These are phyloP conservation scores for Bombylius major DNA, from an alignment of 2,888 invertebrate genomes.

Conservation along the genomic window DNA sequence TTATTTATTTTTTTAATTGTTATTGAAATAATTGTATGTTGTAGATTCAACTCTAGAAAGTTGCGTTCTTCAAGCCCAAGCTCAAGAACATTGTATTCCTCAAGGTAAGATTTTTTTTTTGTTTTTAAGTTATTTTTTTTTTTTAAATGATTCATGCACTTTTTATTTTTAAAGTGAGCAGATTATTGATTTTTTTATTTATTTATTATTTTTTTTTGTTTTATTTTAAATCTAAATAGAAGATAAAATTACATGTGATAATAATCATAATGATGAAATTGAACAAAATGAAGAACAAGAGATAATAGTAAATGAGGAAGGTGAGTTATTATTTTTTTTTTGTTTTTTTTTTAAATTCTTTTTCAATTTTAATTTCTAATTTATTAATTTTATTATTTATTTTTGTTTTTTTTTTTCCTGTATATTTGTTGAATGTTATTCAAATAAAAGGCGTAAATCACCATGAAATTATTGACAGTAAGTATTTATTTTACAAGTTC, in stretches of 20 bases:
- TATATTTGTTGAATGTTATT: no score
- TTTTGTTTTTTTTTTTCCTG: no score
- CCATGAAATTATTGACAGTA: no score
- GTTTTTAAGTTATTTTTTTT: constrained; percentile 3
- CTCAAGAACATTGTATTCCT: constrained; percentile 26
- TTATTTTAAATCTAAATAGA: constrained; percentile 20
- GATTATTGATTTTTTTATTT: constrained; percentile 2
- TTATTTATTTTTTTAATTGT: constrained; percentile 13
- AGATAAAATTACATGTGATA: constrained; percentile 37
- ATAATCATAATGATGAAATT: constrained; percentile 18
- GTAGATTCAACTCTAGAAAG: constrained; percentile 53
- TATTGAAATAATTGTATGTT: constrained; percentile 16
- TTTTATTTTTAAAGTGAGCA: not conserved
- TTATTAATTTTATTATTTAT: no score
- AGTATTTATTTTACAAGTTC: no score
- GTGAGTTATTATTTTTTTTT: no score
- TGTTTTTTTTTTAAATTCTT: no score
- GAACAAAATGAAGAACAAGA: no score
- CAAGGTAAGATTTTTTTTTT: constrained; percentile 10
- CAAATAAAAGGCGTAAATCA: no score
- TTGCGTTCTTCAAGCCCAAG: constrained; percentile 45
- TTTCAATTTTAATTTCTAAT: no score
- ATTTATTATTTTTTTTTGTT: constrained; percentile 3
- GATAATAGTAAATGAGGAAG: no score
- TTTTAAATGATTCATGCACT: not conserved